These are phyloP conservation scores for Eleginops maclovinus DNA, from an alignment of 2,113 vertebrate genomes.

Conservation along the genomic window DNA sequence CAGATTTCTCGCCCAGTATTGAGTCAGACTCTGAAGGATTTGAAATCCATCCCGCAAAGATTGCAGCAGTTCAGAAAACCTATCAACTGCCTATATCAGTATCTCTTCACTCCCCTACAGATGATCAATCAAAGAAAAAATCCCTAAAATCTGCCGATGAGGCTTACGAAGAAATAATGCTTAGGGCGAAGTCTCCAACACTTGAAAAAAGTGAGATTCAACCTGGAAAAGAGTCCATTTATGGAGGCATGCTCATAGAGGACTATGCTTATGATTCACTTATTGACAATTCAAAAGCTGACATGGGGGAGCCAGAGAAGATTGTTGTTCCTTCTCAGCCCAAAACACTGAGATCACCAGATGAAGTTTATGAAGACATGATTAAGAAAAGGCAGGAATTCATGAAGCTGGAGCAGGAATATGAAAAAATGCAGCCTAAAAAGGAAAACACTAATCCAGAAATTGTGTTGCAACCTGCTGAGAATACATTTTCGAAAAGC, in stretches of 20 bases:
- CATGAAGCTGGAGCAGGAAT: slow-evolving; percentile 88
- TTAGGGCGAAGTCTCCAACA: slow-evolving; percentile 88
- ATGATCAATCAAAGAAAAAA: slow-evolving; percentile 84
- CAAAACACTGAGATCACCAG: slow-evolving; percentile 87
- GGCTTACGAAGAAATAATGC: slow-evolving; percentile 95
- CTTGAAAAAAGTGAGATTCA: slow-evolving; percentile 84
- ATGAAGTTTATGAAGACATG: slow-evolving; percentile 92
- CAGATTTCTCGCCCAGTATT: slow-evolving; percentile 97
- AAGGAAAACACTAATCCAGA: slow-evolving; percentile 86
- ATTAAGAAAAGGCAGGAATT: slow-evolving; percentile 88
- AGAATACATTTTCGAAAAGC: slow-evolving; percentile 84
- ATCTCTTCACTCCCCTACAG: slow-evolving; percentile 94
- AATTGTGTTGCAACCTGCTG: slow-evolving; percentile 88
- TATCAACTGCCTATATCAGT: slow-evolving; percentile 93
- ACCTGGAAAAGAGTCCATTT: slow-evolving; percentile 92
- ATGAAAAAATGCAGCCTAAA: slow-evolving; percentile 84
- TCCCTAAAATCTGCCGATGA: slow-evolving; percentile 92
- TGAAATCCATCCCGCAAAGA: slow-evolving; percentile 93
- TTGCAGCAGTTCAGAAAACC: slow-evolving; percentile 94
- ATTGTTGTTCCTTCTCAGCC: slow-evolving; percentile 84
- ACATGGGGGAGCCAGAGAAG: slow-evolving; percentile 81
- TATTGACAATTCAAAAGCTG: slow-evolving; percentile 87
- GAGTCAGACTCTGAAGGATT: slow-evolving; percentile 96
- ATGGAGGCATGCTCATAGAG: slow-evolving; percentile 97
- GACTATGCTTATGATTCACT: slow-evolving; percentile 96